Percentiles rank a stretch among this genome's conserved stretches.
Evolutionary conservation across 2,888 invertebrate species (phyloP).

Genomic region (Nyleta sp.): DNA sequence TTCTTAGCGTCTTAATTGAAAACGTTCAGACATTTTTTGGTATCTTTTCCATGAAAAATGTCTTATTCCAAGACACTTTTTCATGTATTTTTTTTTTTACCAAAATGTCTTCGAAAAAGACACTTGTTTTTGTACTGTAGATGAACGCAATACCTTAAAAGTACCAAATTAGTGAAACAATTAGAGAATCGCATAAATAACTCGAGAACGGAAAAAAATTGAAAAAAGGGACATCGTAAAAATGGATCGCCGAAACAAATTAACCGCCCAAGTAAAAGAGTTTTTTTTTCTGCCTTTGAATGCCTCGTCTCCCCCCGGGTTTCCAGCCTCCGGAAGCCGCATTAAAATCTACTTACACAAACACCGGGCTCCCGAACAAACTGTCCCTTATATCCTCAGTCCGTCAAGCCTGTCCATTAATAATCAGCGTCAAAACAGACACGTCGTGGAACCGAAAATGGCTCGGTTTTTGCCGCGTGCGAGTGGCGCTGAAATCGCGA

Average conservation of each 20-base stretch:
- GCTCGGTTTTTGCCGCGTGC: conserved; percentile 37
- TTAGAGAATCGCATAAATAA: conserved; percentile 1
- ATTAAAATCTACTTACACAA: conserved; percentile 26
- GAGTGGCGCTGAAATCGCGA: conserved; percentile 45
- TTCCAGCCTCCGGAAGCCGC: conserved; percentile 15
- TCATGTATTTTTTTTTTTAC: too few species aligned
- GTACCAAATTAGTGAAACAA: not conserved
- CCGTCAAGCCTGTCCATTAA: conserved; percentile 50
- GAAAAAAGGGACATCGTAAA: conserved; percentile 2
- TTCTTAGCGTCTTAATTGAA: too few species aligned
- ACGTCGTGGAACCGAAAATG: conserved; percentile 23
- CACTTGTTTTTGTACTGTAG: too few species aligned
- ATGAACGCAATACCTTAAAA: not conserved
- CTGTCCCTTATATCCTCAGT: conserved; percentile 25
- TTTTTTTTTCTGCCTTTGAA: conserved; percentile 29
- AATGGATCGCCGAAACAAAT: conserved; percentile 46
- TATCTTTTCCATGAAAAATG: too few species aligned
- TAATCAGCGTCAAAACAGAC: conserved; percentile 50
- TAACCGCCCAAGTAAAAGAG: conserved; percentile 34
- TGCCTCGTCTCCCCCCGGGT: conserved; percentile 6
- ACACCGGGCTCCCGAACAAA: not conserved
- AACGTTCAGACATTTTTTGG: too few species aligned
- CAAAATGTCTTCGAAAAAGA: too few species aligned
- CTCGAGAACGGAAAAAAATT: not conserved
- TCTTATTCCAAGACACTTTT: too few species aligned